Base-by-base conservation (phyloP, 2,888 invertebrate species). In the Linhomoeus sp. region DNA sequence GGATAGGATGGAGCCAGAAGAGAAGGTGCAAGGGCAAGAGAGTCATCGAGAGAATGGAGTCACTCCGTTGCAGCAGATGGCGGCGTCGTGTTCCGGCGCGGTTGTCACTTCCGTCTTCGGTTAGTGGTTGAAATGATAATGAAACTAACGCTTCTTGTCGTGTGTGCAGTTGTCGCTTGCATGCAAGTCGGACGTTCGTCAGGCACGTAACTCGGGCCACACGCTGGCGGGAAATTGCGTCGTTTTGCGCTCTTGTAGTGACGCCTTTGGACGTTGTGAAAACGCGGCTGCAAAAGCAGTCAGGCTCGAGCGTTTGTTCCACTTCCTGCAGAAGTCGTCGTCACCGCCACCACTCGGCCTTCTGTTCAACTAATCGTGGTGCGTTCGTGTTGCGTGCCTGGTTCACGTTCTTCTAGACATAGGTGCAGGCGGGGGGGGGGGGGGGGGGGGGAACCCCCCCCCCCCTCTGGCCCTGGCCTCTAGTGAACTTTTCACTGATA, bases 91-190 rank as follows among this genome's bases (percentile, higher is more conserved):
- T 12, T 52, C 52, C 20, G 59, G 59, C 17, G 58, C 58, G 3
- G 47, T 57, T n/a, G 51, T 53, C 25, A 59, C 59, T 1, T 54
- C 59, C 1, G 42, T 57, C 29, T 47, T 57, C 36, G 57, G 58
- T 58, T 12, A 49, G 55, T 48, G 7, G 14, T 19, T 29, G 29
- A 12, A 12, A 5, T 29, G 29, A 29, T 29, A 12, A 29, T 29
- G 29, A 9, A 29, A 29, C 12, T 29, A n/a, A n/a, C n/a, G n/a
- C n/a, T n/a, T n/a, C n/a, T n/a, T n/a, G n/a, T n/a, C n/a, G n/a
- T n/a, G n/a, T n/a, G n/a, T n/a, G n/a, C n/a, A n/a, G n/a, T n/a
- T n/a, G n/a, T n/a, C n/a, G n/a, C n/a, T n/a, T n/a, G n/a, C n/a
- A n/a, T n/a, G n/a, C n/a, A n/a, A n/a, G n/a, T n/a, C n/a, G n/a